Percentiles rank a stretch among this genome's conserved stretches.
Conservation (phyloP, 2,113 vertebrate species). For the Pseudolaguvia tuberculata region DNA sequence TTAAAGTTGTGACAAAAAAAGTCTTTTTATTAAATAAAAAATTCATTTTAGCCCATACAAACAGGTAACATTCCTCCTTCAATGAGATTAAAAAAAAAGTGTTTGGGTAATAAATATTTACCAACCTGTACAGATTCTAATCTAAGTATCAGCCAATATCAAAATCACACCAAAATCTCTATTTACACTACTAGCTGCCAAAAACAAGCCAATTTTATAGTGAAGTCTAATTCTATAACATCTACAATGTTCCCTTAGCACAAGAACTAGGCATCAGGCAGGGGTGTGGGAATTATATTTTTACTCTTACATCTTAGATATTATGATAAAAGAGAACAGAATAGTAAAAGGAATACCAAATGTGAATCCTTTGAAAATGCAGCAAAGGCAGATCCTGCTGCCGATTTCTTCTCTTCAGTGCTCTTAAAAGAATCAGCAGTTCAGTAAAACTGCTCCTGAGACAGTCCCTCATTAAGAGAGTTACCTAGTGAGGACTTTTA, state of each 20-base stretch:
- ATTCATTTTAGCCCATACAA: neutral
- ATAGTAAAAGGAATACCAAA: conserved; percentile 25
- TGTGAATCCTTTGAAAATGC: conserved; percentile 41
- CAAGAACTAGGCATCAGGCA: conserved; percentile 23
- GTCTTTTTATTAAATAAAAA: neutral
- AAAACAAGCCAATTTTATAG: neutral
- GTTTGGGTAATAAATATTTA: conserved; percentile 27
- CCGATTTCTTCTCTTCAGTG: conserved; percentile 9
- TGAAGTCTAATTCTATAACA: conserved; percentile 9
- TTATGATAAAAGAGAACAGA: conserved; percentile 12
- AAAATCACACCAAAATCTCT: neutral
- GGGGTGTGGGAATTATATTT: neutral
- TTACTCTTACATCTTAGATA: conserved; percentile 12
- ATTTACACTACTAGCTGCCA: neutral
- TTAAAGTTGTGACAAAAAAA: conserved; percentile 3
- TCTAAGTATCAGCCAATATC: conserved; percentile 1
- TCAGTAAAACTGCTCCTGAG: neutral
- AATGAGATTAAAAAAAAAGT: neutral
- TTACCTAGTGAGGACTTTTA: neutral
- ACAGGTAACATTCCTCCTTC: neutral
- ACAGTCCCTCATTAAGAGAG: neutral
- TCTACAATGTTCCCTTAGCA: conserved; percentile 12
- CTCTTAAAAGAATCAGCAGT: conserved; percentile 7
- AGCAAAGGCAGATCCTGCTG: conserved; percentile 13
- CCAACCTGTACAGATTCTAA: neutral